These are phyloP conservation scores for Hirudo medicinalis DNA, from an alignment of 1,140 invertebrate species.

Conservation along the genomic window DNA sequence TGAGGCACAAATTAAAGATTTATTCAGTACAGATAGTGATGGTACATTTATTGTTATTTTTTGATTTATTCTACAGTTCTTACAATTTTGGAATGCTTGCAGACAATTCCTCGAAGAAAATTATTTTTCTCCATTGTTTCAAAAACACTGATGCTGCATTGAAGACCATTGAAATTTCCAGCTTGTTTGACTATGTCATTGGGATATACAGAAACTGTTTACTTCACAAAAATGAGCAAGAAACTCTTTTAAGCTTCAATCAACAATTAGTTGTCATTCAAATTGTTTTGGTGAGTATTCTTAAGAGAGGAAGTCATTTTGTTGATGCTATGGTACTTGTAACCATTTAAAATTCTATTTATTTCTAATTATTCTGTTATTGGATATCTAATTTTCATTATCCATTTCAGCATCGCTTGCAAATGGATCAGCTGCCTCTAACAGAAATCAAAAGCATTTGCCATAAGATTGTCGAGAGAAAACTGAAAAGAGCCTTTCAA, in stretches of 20 bases:
- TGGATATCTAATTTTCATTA: neutral
- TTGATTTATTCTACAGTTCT: no score
- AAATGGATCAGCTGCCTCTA: neutral
- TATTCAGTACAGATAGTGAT: no score
- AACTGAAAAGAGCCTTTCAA: neutral
- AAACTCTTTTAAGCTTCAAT: neutral
- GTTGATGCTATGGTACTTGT: neutral
- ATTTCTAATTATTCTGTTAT: neutral
- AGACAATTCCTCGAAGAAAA: no score
- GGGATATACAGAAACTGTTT: neutral
- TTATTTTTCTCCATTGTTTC: no score
- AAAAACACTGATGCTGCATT: no score
- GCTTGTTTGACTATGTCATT: neutral
- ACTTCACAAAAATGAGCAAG: constrained; percentile 7
- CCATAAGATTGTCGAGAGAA: neutral
- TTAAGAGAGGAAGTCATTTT: neutral
- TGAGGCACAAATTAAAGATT: no score
- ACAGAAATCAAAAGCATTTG: neutral
- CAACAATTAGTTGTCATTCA: constrained; percentile 7
- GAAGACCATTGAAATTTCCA: no score
- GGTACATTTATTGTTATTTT: no score
- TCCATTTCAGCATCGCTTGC: constrained; percentile 4
- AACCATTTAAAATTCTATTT: no score
- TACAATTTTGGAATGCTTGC: no score
- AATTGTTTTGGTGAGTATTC: constrained; percentile 5